phyloP scores from a whole-genome alignment of 2,888 invertebrate species.

The Terebella lapidaria region DNA sequence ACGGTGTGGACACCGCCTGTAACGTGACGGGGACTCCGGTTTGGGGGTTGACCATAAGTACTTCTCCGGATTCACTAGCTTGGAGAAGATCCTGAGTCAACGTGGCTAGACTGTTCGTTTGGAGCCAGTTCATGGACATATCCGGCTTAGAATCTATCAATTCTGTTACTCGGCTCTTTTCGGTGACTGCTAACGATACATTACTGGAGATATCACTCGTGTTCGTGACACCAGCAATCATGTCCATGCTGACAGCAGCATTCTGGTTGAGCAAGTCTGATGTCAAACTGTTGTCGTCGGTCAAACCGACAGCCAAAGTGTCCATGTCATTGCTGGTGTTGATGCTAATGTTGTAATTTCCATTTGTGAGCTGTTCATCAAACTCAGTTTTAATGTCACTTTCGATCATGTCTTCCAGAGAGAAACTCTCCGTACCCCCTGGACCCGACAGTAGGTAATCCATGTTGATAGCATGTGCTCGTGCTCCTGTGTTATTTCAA shows the following conservation, averaged over 20 bases:
- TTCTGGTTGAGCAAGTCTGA: not conserved
- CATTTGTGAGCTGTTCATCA: constrained; percentile 1
- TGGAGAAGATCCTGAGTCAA: not conserved
- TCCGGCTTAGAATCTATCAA: not conserved
- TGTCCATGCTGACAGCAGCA: not conserved
- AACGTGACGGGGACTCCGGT: constrained; percentile 74
- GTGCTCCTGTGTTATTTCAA: not conserved
- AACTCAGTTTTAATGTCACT: constrained; percentile 65
- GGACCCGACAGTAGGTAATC: constrained; percentile 19
- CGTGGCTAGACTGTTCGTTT: not conserved
- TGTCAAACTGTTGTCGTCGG: not conserved
- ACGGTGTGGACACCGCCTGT: constrained; percentile 7
- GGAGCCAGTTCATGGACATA: not conserved
- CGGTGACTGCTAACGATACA: too few species aligned
- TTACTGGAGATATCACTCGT: not conserved
- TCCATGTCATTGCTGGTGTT: not conserved
- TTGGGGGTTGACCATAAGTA: constrained; percentile 75
- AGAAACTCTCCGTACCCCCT: constrained; percentile 18
- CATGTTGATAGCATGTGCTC: constrained; percentile 17
- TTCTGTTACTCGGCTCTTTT: too few species aligned
- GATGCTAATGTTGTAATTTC: not conserved
- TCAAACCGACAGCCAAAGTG: not conserved
- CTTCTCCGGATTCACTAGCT: not conserved
- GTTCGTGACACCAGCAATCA: not conserved
- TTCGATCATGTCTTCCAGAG: constrained; percentile 84